These are phyloP conservation scores for Sphaerophoria taeniata DNA, from an alignment of 2,888 invertebrate genomes.

Conservation along the genomic window DNA sequence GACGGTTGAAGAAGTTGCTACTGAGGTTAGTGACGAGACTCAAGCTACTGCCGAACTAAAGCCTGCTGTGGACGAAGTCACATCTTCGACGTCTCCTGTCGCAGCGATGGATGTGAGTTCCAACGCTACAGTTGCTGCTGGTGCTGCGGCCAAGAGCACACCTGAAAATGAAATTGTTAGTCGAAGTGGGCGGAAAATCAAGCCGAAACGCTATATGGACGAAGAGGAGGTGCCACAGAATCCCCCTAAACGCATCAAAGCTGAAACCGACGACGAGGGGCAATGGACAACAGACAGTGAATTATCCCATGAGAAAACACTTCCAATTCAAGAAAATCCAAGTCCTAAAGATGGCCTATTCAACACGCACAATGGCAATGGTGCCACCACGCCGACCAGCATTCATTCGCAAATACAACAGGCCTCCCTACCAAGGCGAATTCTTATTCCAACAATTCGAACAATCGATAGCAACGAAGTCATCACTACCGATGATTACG, in stretches of 20 bases:
- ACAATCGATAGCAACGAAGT: background rate
- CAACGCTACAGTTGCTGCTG: too few species aligned
- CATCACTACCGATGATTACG: background rate
- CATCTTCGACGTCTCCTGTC: conserved; percentile 7
- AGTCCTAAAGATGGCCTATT: background rate
- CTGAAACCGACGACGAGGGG: conserved; percentile 74
- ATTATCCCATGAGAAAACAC: background rate
- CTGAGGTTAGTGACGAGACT: conserved; percentile 17
- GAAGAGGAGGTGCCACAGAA: conserved; percentile 77
- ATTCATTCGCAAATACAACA: background rate
- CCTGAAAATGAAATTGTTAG: conserved; percentile 84
- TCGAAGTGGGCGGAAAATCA: conserved; percentile 89
- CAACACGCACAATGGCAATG: background rate
- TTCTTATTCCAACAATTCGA: background rate
- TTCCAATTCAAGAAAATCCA: background rate
- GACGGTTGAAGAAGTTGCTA: conserved; percentile 23
- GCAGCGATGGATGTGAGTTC: background rate
- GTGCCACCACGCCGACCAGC: background rate
- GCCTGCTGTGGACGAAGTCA: conserved; percentile 29
- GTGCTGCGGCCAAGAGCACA: background rate
- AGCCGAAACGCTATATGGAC: conserved; percentile 85
- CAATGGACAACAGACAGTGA: background rate
- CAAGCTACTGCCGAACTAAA: background rate
- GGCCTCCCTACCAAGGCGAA: background rate
- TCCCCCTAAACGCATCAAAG: conserved; percentile 78